Conservation (phyloP, 2,888 invertebrate genomes). For the Ditylenchus weischeri region DNA sequence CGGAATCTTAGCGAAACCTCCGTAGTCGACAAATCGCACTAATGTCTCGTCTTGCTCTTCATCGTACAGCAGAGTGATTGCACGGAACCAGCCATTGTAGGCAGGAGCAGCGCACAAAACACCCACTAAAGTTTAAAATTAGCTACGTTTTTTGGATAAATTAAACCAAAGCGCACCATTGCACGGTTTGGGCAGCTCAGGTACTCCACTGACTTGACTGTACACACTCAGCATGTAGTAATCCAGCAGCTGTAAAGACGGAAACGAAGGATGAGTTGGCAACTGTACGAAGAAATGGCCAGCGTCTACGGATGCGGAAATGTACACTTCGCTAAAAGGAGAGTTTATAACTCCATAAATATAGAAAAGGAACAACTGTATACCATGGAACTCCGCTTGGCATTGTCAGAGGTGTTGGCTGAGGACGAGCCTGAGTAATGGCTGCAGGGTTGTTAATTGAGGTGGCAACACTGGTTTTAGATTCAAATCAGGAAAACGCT, state of each 20-base stretch:
- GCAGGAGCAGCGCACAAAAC: conserved; percentile 84
- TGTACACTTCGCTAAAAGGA: conserved; percentile 73
- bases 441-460: conserved; percentile 19
- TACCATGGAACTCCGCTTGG: conserved; percentile 9
- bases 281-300: conserved; percentile 90
- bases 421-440: conserved; percentile 6
- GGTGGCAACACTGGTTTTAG: conserved; percentile 58
- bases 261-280: conserved; percentile 88
- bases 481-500: conserved; percentile 58
- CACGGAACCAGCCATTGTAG: conserved; percentile 82
- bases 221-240: conserved; percentile 78
- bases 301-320: conserved; percentile 80
- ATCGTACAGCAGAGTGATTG: conserved; percentile 74
- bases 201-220: conserved; percentile 71
- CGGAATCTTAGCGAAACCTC: conserved; percentile 80
- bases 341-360: not conserved
- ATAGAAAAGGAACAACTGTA: conserved; percentile 2
- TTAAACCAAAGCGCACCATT: conserved; percentile 66
- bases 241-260: conserved; percentile 76
- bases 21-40: conserved; percentile 87
- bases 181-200: conserved; percentile 75
- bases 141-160: not conserved
- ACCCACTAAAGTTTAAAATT: conserved; percentile 67
- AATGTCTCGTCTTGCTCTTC: conserved; percentile 67
- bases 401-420: not conserved